Evolutionary conservation across 2,113 vertebrate genomes (phyloP), one percentile per base, ranked within the genome.

Genomic region (Cheilinus undulatus): DNA sequence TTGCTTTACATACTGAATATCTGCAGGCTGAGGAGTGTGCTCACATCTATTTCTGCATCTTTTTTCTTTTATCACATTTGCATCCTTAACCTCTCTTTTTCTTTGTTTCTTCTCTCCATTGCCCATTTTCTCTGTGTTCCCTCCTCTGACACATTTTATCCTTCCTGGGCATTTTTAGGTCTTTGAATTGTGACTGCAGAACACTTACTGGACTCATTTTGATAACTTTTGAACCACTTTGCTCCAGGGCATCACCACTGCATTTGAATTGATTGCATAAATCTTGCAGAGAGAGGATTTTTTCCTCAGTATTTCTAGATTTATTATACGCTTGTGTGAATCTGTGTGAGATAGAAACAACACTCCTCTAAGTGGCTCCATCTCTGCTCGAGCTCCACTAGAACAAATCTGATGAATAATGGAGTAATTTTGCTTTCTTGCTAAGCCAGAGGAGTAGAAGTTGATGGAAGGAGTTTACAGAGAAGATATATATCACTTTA

Each of bases 341-440:
- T 57, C 28, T 30, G 61, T 24, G 58, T 2, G 36, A 76, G 56
- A 62, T 7, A 26, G 38, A 82, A 67, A 59, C 32, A 48, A 7
- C 19, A 6, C 0, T 15, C 34, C 10, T 22, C 66, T 48, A 66
- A 70, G 45, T 23, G 57, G 65, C 68, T 64, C 49, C 30, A 60
- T 52, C 6, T 38, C 66, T 28, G 42, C 51, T 67, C 57, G 15
- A 67, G 60, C 66, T 58, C 27, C 46, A 27, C 56, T 46, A 32
- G 53, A 81, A 83, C 61, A 80, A 83, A 86, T 85, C 57, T 62
- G 53, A 85, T 88, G 76, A 86, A 85, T 86, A 79, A 85, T 85
- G 38, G 50, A 88, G 86, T 81, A 14, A 75, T 74, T 74, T 57
- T 5, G 50, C 61, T 77, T 79, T 63, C 40, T 72, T 61, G 32